phyloP scores from a whole-genome alignment of 2,888 invertebrate species.

The Sphinx pinastri region DNA sequence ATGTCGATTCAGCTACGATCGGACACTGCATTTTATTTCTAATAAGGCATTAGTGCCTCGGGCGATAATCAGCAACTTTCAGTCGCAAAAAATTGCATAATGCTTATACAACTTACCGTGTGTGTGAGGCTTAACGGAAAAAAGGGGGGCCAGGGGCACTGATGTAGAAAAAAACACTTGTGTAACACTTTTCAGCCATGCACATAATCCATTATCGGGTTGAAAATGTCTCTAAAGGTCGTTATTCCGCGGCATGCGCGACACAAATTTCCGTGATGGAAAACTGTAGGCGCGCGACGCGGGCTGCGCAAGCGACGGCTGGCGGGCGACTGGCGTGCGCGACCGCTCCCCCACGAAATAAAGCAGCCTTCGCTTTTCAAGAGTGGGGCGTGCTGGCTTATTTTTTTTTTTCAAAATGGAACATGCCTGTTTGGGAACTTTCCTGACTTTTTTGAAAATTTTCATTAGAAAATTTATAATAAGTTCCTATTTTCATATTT shows the following conservation, averaged over 20 bases:
- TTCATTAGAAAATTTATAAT: background rate
- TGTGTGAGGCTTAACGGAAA: constrained; percentile 40
- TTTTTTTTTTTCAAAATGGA: constrained; percentile 54
- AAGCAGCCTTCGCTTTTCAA: constrained; percentile 76
- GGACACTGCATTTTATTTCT: constrained; percentile 40
- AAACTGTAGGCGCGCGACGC: constrained; percentile 79
- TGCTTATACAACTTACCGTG: constrained; percentile 51
- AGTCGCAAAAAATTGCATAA: constrained; percentile 58
- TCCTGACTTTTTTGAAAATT: constrained; percentile 33
- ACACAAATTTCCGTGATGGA: constrained; percentile 77
- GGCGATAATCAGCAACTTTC: constrained; percentile 58
- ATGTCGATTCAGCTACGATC: constrained; percentile 31
- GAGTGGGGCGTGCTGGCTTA: constrained; percentile 60
- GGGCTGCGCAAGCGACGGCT: constrained; percentile 68
- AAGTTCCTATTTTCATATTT: background rate
- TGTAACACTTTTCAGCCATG: constrained; percentile 73
- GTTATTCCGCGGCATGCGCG: constrained; percentile 61
- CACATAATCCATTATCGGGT: constrained; percentile 76
- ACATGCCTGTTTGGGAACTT: constrained; percentile 39
- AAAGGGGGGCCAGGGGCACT: constrained; percentile 73
- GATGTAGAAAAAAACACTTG: constrained; percentile 64
- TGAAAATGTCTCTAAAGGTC: constrained; percentile 28
- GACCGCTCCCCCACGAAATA: constrained; percentile 65
- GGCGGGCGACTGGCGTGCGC: constrained; percentile 67
- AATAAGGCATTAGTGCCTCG: constrained; percentile 57